Evolutionary conservation across 2,888 invertebrate genomes (phyloP).

Genomic region (Amphipyra berbera): DNA sequence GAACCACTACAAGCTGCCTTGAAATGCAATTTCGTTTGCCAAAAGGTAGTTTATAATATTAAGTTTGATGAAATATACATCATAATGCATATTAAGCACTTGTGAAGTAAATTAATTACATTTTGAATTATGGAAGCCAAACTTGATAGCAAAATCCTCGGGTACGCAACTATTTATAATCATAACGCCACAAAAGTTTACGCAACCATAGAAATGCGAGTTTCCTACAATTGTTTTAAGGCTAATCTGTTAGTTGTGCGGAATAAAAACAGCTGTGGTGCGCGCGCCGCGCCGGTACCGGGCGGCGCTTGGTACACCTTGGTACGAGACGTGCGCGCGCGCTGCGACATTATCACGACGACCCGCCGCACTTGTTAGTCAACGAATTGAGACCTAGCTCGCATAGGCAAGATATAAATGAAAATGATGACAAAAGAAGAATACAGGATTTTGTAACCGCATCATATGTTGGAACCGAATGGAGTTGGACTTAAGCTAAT

Average conservation of each 20-base stretch:
- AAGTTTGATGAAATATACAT: conserved; percentile 16
- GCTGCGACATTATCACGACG: conserved; percentile 58
- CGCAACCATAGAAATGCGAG: conserved; percentile 51
- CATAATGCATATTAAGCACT: conserved; percentile 13
- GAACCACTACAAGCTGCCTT: not conserved
- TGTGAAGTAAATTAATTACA: conserved; percentile 8
- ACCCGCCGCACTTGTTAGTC: conserved; percentile 53
- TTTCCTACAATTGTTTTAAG: conserved; percentile 70
- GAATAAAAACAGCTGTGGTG: conserved; percentile 74
- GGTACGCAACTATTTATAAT: conserved; percentile 29
- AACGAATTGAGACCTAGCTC: conserved; percentile 40
- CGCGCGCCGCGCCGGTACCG: conserved; percentile 69
- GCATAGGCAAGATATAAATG: conserved; percentile 15
- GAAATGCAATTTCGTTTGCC: conserved; percentile 2
- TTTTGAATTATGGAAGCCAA: not conserved
- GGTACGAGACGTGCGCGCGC: conserved; percentile 67
- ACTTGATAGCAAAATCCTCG: too few species aligned
- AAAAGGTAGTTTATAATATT: conserved; percentile 9
- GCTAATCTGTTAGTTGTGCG: conserved; percentile 63
- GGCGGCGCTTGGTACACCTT: conserved; percentile 80
- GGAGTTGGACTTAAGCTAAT: too few species aligned
- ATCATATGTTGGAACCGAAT: not conserved
- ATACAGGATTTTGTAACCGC: not conserved
- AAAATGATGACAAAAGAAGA: not conserved
- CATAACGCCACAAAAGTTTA: conserved; percentile 46